These are phyloP conservation scores for Pristionchus pacificus DNA, from an alignment of 1,140 invertebrate genomes.

Conservation along the genomic window DNA sequence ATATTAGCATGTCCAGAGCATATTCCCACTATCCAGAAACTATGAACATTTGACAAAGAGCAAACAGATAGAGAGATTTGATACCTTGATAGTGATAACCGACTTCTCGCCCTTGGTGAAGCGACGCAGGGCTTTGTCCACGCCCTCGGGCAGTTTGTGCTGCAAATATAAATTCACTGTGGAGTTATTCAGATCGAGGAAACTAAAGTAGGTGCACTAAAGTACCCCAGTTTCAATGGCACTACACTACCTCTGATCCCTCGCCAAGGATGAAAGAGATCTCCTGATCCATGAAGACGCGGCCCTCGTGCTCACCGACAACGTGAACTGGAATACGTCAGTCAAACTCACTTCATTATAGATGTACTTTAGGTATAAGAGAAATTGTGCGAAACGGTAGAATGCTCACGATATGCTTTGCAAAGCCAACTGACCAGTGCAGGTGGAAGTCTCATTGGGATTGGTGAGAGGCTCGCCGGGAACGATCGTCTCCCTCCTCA, in stretches of 20 bases:
- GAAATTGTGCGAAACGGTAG: no score
- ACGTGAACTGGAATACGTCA: conserved; percentile 17
- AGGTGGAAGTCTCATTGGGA: conserved; percentile 26
- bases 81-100: conserved; percentile 13
- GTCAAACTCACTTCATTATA: neutral
- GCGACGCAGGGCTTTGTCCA: conserved; percentile 27
- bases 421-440: conserved; percentile 3
- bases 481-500: conserved; percentile 16
- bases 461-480: conserved; percentile 24
- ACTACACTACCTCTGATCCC: conserved; percentile 14
- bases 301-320: conserved; percentile 18
- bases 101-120: conserved; percentile 28
- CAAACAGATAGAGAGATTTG: no score
- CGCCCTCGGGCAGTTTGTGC: conserved; percentile 25
- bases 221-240: no score
- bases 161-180: neutral
- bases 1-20: no score
- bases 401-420: neutral
- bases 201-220: no score
- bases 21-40: neutral
- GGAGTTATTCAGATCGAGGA: neutral
- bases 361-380: no score
- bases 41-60: no score
- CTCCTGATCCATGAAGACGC: conserved; percentile 24
- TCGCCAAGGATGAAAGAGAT: conserved; percentile 24